Conservation (phyloP, 2,888 invertebrate genomes). For the Cactoblastis cactorum region DNA sequence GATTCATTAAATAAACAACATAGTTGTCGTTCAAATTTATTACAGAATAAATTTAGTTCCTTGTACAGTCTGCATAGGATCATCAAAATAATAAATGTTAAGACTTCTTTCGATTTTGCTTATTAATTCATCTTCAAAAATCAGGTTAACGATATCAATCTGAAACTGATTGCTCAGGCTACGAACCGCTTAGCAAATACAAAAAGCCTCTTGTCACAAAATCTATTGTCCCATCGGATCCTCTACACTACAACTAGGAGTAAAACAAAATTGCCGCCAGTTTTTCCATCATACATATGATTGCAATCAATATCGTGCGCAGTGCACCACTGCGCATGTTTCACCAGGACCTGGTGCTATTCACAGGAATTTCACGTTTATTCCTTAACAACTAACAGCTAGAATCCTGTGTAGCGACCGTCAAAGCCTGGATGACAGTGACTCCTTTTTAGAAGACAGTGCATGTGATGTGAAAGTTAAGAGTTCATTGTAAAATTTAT, state of each 20-base stretch:
- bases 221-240: not conserved
- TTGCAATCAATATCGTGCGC: constrained; percentile 75
- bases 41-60: too few species aligned
- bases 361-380: constrained; percentile 30
- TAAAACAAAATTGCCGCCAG: constrained; percentile 57
- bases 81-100: too few species aligned
- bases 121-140: too few species aligned
- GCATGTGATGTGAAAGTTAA: constrained; percentile 53
- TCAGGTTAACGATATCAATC: too few species aligned
- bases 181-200: not conserved
- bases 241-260: constrained; percentile 5
- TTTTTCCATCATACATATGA: constrained; percentile 59
- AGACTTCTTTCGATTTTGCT: too few species aligned
- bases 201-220: not conserved
- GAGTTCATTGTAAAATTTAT: constrained; percentile 36
- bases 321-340: constrained; percentile 74
- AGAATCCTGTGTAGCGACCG: constrained; percentile 17
- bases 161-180: not conserved
- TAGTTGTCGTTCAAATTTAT: too few species aligned
- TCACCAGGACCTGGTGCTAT: constrained; percentile 33
- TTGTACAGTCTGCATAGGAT: too few species aligned
- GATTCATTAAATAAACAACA: too few species aligned
- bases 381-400: constrained; percentile 10
- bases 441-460: constrained; percentile 52
- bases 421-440: constrained; percentile 59